Evolutionary conservation across 1,140 invertebrate species (phyloP).

Genomic region (Theocolax elegans): DNA sequence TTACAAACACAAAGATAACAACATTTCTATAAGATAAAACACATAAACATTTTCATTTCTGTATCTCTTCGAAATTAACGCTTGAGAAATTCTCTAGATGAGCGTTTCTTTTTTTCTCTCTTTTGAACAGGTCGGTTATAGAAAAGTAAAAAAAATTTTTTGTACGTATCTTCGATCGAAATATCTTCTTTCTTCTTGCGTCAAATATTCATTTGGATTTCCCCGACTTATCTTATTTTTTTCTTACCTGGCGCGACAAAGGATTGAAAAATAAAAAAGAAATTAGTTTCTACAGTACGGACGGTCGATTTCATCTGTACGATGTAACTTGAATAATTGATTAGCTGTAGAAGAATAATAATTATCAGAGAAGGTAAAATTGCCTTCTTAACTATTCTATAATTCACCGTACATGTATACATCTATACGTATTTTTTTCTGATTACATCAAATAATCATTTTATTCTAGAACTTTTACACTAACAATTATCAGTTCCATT

Average conservation of each 20-base stretch:
- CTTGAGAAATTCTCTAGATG: background rate
- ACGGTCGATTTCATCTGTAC: background rate
- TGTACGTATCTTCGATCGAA: background rate
- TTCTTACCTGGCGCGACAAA: background rate
- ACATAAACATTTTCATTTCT: too few species aligned
- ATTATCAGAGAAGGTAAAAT: slow-evolving; percentile 20
- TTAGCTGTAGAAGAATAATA: slow-evolving; percentile 4
- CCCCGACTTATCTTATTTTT: background rate
- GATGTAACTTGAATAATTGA: slow-evolving; percentile 33
- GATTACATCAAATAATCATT: background rate
- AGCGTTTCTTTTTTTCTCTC: too few species aligned
- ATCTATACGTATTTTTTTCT: slow-evolving; percentile 7
- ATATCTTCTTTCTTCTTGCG: background rate
- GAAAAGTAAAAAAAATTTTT: background rate
- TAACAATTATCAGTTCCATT: too few species aligned
- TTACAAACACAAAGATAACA: slow-evolving; percentile 6
- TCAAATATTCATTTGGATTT: background rate
- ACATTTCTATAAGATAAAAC: too few species aligned
- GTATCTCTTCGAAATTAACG: too few species aligned
- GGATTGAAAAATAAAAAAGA: background rate
- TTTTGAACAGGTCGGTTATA: background rate
- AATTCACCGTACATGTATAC: too few species aligned
- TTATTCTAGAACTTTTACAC: too few species aligned
- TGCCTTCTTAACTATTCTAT: slow-evolving; percentile 23
- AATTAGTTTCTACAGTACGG: background rate